A percentile compares a stretch with the other conserved stretches of the same genome.
Conservation (phyloP, 2,113 vertebrate species). For the Sinocyclocheilus anshuiensis region DNA sequence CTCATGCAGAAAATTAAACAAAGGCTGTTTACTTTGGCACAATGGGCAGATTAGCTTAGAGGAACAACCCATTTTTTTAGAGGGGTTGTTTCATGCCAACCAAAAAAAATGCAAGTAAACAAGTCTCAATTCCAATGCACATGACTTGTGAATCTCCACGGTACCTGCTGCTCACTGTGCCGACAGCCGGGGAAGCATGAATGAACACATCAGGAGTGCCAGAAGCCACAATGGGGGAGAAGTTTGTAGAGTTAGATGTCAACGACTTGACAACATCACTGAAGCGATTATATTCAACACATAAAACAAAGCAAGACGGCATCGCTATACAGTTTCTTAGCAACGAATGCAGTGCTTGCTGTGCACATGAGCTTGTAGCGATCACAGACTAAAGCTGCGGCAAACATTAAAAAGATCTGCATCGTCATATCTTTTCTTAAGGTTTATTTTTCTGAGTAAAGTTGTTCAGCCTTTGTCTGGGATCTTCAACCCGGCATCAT, state of each 20-base stretch:
- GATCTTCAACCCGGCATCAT: not conserved
- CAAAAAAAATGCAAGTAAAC: slow-evolving; percentile 15
- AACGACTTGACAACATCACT: slow-evolving; percentile 34
- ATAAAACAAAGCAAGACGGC: slow-evolving; percentile 35
- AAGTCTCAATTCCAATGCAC: not conserved
- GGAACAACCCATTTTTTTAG: slow-evolving; percentile 5
- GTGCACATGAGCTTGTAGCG: slow-evolving; percentile 13
- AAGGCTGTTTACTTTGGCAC: slow-evolving; percentile 40
- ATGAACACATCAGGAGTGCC: slow-evolving; percentile 29
- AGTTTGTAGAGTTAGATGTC: slow-evolving; percentile 52
- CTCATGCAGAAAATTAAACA: slow-evolving; percentile 53
- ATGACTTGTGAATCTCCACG: not conserved
- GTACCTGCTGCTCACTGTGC: not conserved
- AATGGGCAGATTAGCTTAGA: slow-evolving; percentile 15
- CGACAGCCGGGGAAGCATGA: slow-evolving; percentile 29
- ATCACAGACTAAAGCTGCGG: not conserved
- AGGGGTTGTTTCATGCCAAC: slow-evolving; percentile 5
- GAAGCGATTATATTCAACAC: slow-evolving; percentile 48
- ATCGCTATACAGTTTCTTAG: slow-evolving; percentile 59
- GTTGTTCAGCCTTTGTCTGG: not conserved
- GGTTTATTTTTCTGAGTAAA: not conserved
- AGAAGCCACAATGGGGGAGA: slow-evolving; percentile 30
- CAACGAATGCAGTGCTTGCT: slow-evolving; percentile 43
- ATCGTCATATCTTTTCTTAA: not conserved
- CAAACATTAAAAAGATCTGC: not conserved